Evolutionary conservation across 2,113 vertebrate genomes (phyloP).

Genomic region (Phylloscopus trochiloides): DNA sequence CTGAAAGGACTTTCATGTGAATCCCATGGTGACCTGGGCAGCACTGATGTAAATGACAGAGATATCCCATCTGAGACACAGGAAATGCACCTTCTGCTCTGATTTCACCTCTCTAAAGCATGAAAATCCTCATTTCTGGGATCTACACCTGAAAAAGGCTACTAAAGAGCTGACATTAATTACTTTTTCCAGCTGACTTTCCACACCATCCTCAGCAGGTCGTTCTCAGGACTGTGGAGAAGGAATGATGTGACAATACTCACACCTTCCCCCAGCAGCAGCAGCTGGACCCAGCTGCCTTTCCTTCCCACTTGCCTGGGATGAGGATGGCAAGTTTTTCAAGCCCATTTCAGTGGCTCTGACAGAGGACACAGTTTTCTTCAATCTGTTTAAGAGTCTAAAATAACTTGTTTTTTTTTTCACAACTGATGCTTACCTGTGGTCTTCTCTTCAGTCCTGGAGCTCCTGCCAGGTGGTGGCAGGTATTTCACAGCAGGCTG

Average conservation of each 20-base stretch:
- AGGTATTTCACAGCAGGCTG: slow-evolving; percentile 54
- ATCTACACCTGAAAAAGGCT: not conserved
- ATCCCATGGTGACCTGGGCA: not conserved
- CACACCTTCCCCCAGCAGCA: not conserved
- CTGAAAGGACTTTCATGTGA: not conserved
- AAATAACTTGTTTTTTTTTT: not conserved
- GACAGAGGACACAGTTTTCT: not conserved
- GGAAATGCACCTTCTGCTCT: not conserved
- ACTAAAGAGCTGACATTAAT: not conserved
- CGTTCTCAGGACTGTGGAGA: not conserved
- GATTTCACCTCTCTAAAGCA: not conserved
- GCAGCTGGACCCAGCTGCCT: not conserved
- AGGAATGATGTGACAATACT: not conserved
- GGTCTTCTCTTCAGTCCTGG: not conserved
- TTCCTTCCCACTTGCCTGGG: not conserved
- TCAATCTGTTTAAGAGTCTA: not conserved
- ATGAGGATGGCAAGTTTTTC: not conserved
- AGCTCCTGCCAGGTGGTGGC: slow-evolving; percentile 26
- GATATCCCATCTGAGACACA: not conserved
- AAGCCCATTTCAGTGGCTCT: not conserved
- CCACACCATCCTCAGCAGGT: not conserved
- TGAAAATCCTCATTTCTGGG: not conserved
- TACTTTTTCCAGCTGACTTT: not conserved
- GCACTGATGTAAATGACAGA: not conserved
- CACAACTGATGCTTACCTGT: not conserved